Evolutionary conservation across 2,888 invertebrate species (phyloP).

Genomic region (Synergus itoensis): DNA sequence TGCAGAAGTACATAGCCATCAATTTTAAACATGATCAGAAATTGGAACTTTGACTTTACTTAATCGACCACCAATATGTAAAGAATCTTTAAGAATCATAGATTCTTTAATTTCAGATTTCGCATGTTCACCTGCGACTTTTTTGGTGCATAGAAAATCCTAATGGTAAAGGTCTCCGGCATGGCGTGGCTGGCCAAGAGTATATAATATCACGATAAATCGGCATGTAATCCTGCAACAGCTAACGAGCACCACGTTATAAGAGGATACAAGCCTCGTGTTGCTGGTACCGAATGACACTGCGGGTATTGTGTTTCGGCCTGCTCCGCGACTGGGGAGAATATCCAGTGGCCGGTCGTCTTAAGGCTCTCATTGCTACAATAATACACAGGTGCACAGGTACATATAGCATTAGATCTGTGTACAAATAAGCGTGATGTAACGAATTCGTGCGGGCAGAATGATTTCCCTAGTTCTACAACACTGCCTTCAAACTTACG

Average conservation of each 20-base stretch:
- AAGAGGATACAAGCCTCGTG: slow-evolving; percentile 35
- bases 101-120: not conserved
- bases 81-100: not conserved
- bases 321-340: slow-evolving; percentile 54
- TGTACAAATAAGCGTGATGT: slow-evolving; percentile 61
- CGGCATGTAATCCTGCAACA: slow-evolving; percentile 60
- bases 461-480: slow-evolving; percentile 56
- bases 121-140: slow-evolving; percentile 61
- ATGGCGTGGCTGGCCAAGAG: slow-evolving; percentile 53
- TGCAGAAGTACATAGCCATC: no score
- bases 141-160: slow-evolving; percentile 70
- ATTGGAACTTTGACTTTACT: not conserved
- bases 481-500: slow-evolving; percentile 36
- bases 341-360: slow-evolving; percentile 53
- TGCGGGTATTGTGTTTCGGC: slow-evolving; percentile 63
- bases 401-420: slow-evolving; percentile 11
- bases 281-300: slow-evolving; percentile 57
- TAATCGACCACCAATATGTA: not conserved
- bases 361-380: not conserved
- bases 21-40: no score
- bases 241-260: slow-evolving; percentile 43
- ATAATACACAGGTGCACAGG: not conserved
- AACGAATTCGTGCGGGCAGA: slow-evolving; percentile 69
- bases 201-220: slow-evolving; percentile 54
- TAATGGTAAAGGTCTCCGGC: slow-evolving; percentile 63